Percentiles rank a stretch among this genome's conserved stretches.
phyloP scores from a whole-genome alignment of 1,140 invertebrate species.

The Periplaneta americana region DNA sequence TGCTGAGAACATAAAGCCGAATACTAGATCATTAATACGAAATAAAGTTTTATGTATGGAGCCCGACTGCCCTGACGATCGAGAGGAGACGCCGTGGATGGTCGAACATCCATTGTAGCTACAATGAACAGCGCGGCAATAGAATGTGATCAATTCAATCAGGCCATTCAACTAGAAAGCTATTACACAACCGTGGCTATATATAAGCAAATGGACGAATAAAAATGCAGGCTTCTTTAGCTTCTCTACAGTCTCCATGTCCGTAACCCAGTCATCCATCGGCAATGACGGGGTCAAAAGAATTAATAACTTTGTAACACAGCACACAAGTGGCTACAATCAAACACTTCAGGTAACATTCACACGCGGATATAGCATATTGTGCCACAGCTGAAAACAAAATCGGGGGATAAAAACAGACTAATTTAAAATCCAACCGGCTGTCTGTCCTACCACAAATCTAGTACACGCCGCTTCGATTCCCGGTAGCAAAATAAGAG shows the following conservation, averaged over 20 bases:
- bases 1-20: background rate
- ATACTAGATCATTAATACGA: background rate
- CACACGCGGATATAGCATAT: too few species aligned
- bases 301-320: too few species aligned
- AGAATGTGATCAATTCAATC: background rate
- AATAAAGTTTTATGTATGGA: background rate
- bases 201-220: background rate
- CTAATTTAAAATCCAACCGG: too few species aligned
- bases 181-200: background rate
- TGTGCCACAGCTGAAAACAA: too few species aligned
- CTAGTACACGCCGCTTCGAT: too few species aligned
- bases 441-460: too few species aligned
- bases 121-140: background rate
- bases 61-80: background rate
- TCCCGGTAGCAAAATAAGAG: too few species aligned
- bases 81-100: background rate
- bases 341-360: too few species aligned
- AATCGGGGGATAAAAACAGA: too few species aligned
- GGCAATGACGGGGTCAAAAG: too few species aligned
- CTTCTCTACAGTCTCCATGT: background rate
- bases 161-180: background rate
- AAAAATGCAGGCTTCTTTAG: background rate
- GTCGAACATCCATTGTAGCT: background rate
- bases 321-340: too few species aligned
- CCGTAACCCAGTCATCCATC: too few species aligned